Evolutionary conservation across 2,113 vertebrate genomes (phyloP).

Genomic region (Sylvicapra grimmia): DNA sequence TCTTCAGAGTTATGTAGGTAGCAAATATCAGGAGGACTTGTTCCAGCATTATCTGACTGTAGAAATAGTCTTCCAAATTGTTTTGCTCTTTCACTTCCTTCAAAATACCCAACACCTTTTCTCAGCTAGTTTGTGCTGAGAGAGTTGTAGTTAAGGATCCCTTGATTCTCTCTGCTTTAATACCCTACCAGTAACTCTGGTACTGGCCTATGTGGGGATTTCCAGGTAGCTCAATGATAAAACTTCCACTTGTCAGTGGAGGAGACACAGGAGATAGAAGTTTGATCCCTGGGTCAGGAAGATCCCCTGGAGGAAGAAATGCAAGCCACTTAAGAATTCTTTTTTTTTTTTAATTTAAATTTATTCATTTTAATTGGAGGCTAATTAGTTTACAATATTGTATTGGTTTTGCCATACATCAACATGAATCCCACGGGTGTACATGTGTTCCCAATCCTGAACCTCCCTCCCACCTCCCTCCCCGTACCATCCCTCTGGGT

Average conservation of each 20-base stretch:
- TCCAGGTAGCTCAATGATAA: not conserved
- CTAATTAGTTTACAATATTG: too few relatives aligned
- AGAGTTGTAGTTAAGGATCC: constrained; percentile 92
- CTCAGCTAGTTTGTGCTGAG: constrained; percentile 91
- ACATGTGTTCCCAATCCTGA: too few relatives aligned
- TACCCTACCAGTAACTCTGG: constrained; percentile 78
- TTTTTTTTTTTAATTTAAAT: not conserved
- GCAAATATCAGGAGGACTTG: constrained; percentile 96
- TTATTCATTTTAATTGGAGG: too few relatives aligned
- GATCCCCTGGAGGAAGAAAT: not conserved
- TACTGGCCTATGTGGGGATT: not conserved
- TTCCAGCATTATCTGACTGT: constrained; percentile 95
- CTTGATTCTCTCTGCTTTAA: constrained; percentile 93
- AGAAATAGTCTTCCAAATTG: constrained; percentile 90
- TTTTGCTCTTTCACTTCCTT: constrained; percentile 94
- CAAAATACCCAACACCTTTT: constrained; percentile 92
- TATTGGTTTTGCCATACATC: too few relatives aligned
- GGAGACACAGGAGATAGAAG: not conserved
- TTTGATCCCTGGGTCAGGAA: not conserved
- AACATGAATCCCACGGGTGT: too few relatives aligned
- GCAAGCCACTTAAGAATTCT: not conserved
- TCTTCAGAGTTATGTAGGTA: not conserved
- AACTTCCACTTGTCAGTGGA: not conserved
- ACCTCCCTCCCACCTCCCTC: too few relatives aligned
- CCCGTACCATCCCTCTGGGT: too few relatives aligned